Percentiles rank a stretch among this genome's conserved stretches.
Conservation (phyloP, 2,888 invertebrate genomes). For the Spicauda simplicius region DNA sequence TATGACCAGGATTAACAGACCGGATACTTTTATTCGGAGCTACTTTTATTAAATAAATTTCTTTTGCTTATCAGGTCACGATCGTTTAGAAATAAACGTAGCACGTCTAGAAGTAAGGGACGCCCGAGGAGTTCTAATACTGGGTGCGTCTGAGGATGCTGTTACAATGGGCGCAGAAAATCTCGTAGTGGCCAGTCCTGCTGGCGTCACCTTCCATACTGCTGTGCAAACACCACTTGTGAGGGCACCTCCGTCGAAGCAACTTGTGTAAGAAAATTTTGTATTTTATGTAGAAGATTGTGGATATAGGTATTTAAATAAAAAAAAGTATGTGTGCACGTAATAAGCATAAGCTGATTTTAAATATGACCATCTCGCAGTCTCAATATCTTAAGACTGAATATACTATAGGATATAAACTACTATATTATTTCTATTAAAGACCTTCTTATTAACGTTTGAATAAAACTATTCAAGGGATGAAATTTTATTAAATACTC, state of each 20-base stretch:
- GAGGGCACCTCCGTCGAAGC: constrained; percentile 92
- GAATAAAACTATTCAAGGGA: too few relatives aligned
- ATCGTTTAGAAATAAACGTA: constrained; percentile 92
- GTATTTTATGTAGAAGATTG: not conserved
- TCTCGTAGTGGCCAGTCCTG: constrained; percentile 91
- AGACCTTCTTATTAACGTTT: too few relatives aligned
- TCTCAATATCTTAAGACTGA: too few relatives aligned
- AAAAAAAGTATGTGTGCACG: not conserved
- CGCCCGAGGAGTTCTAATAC: constrained; percentile 89
- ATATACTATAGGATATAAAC: too few relatives aligned
- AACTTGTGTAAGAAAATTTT: constrained; percentile 88
- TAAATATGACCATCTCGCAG: too few relatives aligned
- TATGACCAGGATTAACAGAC: too few relatives aligned
- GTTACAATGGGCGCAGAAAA: constrained; percentile 93
- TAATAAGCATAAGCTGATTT: too few relatives aligned
- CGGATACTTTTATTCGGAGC: too few relatives aligned
- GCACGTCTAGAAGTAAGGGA: constrained; percentile 92
- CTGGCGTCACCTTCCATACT: constrained; percentile 93
- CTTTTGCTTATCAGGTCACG: constrained; percentile 86
- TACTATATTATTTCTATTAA: too few relatives aligned
- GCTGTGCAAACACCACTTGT: constrained; percentile 95
- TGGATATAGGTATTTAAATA: too few relatives aligned
- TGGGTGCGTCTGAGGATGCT: constrained; percentile 91
- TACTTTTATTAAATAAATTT: too few relatives aligned
- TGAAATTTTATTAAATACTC: too few relatives aligned